Conservation (phyloP, 35 echinoderm and acorn worm genomes). For the Lytechinus variegatus region DNA sequence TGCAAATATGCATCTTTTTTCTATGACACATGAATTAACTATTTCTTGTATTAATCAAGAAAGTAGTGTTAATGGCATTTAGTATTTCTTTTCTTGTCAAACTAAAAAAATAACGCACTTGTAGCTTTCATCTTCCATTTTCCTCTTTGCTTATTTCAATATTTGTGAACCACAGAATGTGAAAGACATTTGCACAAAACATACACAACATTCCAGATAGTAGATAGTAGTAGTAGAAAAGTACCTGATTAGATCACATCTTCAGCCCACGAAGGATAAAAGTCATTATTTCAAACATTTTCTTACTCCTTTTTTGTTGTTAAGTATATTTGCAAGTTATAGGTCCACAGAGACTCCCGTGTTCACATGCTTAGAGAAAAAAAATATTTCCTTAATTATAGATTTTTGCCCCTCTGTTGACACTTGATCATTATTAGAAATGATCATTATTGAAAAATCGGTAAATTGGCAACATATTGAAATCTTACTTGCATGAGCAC, state of each 20-base stretch:
- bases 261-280: background rate
- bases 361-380: background rate
- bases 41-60: no score
- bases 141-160: background rate
- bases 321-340: background rate
- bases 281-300: background rate
- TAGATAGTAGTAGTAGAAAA: background rate
- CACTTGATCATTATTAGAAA: background rate
- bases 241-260: background rate
- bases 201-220: slow-evolving; percentile 18
- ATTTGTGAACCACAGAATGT: slow-evolving; percentile 4
- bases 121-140: no score
- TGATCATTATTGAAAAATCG: background rate
- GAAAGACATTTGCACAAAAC: slow-evolving; percentile 11
- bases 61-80: no score
- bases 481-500: background rate
- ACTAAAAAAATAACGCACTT: no score
- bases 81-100: no score
- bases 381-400: background rate
- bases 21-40: background rate
- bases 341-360: background rate
- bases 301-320: background rate
- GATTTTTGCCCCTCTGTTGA: background rate
- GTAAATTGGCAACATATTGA: background rate
- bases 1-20: background rate